Base-by-base conservation (phyloP, 1,140 invertebrate species). In the Mactra quadrangularis region DNA sequence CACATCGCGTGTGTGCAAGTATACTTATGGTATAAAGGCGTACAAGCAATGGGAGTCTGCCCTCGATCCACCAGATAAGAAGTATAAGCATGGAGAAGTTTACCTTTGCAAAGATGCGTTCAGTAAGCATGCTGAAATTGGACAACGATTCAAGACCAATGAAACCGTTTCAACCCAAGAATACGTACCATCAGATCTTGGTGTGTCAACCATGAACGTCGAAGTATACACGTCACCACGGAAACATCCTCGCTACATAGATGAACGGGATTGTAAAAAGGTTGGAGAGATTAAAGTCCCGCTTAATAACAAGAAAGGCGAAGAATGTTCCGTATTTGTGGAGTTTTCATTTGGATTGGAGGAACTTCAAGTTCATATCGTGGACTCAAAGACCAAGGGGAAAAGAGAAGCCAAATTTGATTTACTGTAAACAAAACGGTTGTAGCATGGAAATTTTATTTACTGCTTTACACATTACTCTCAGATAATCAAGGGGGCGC, bases 41-140 rank as follows among this genome's bases (percentile, higher is more conserved):
- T 81, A 25, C 77, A 71, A 81, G 62, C 77, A 81, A 15, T 81
- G 70, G 19, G 77, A 81, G 27, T 53, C 77, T 2, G 77, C 31
- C 1, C 19, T 81, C 1, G 77, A 81, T 60, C 66, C 77, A 22
- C 53, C 52, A 31, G 77, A 81, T 1, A 70, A 71, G 22, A 27
- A 64, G 13, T 50, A 22, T 11, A 29, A 71, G 4, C 19, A 22
- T 15, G 27, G 29, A 0, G 41, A 68, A 13, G 6, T 52, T 17
- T 53, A 59, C n/a, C 41, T 81, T 3, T 81, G 77, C 22, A 81
- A 81, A 68, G 77, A 81, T 35, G 35, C 50, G 13, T 81, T 81
- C 52, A 68, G 62, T 31, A 68, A 66, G 9, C 66, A 81, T 60
- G 77, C 64, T 0, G 53, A 38, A 33, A 35, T 59, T 22, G 66